Evolutionary conservation across 2,888 invertebrate species (phyloP).

Genomic region (Pachycephus smyrnensis): DNA sequence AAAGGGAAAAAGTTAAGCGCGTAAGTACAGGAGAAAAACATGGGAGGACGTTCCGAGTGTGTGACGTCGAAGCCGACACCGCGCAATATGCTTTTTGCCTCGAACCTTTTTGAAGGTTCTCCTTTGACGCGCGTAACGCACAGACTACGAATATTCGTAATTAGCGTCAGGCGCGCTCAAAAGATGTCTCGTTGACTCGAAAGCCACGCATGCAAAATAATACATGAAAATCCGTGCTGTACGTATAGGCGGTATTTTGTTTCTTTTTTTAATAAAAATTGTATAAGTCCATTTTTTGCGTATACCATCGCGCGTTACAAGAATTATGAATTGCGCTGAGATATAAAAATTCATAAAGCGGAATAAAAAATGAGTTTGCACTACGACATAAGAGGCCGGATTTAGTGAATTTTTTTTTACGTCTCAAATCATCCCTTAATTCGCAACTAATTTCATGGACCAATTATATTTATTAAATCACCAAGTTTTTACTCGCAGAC

Average conservation of each 20-base stretch:
- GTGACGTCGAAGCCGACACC: not conserved
- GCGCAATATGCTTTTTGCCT: not conserved
- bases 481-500: too few species aligned
- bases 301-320: too few species aligned
- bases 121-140: not conserved
- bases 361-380: too few species aligned
- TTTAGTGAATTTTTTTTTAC: not conserved
- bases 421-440: not conserved
- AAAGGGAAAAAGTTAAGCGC: constrained; percentile 3
- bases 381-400: too few species aligned
- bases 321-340: too few species aligned
- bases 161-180: not conserved
- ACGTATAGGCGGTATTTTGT: not conserved
- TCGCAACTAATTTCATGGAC: not conserved
- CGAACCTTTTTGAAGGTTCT: not conserved
- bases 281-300: not conserved
- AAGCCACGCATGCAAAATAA: not conserved
- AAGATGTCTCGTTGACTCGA: not conserved
- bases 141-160: not conserved
- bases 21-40: constrained; percentile 1
- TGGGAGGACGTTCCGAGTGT: not conserved
- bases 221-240: not conserved
- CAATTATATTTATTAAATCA: not conserved
- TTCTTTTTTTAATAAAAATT: not conserved
- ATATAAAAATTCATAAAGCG: too few species aligned